Percentiles rank a stretch among this genome's conserved stretches.
phyloP scores from a whole-genome alignment of 2,888 invertebrate genomes.

The Adela reaumurella region DNA sequence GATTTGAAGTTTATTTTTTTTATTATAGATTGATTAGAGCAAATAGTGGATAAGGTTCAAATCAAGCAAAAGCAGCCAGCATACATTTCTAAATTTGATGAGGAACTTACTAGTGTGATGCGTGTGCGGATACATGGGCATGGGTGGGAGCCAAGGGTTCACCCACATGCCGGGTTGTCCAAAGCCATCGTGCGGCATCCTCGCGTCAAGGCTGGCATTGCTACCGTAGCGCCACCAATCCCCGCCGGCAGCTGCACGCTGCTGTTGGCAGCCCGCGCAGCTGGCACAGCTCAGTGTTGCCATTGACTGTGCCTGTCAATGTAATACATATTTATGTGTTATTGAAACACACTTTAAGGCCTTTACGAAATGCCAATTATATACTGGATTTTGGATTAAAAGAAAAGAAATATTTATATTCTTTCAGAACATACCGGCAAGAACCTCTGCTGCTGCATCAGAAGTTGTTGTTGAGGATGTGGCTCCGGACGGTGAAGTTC shows the following conservation, averaged over 20 bases:
- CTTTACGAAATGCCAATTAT: too few species aligned
- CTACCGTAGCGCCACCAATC: slow-evolving; percentile 40
- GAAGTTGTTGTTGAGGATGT: slow-evolving; percentile 26
- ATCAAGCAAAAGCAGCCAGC: too few species aligned
- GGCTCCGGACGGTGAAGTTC: slow-evolving; percentile 36
- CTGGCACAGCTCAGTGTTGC: slow-evolving; percentile 63
- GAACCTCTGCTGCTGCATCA: slow-evolving; percentile 56
- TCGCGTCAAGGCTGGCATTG: slow-evolving; percentile 39
- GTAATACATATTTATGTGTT: too few species aligned
- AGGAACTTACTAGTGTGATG: slow-evolving; percentile 14
- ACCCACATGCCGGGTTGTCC: slow-evolving; percentile 14
- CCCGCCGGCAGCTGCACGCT: slow-evolving; percentile 30
- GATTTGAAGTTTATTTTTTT: too few species aligned
- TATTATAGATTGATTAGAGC: too few species aligned
- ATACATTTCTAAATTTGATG: too few species aligned
- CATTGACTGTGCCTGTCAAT: slow-evolving; percentile 63
- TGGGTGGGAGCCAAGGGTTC: slow-evolving; percentile 16
- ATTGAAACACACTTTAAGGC: too few species aligned
- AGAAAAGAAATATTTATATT: too few species aligned
- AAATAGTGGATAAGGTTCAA: too few species aligned
- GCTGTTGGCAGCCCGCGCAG: slow-evolving; percentile 23
- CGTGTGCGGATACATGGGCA: slow-evolving; percentile 19
- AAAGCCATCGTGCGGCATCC: slow-evolving; percentile 16
- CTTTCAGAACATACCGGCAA: background rate
- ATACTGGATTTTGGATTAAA: too few species aligned